Evolutionary conservation across 2,888 invertebrate genomes (phyloP).

Genomic region (Hydrotaea diabolus): DNA sequence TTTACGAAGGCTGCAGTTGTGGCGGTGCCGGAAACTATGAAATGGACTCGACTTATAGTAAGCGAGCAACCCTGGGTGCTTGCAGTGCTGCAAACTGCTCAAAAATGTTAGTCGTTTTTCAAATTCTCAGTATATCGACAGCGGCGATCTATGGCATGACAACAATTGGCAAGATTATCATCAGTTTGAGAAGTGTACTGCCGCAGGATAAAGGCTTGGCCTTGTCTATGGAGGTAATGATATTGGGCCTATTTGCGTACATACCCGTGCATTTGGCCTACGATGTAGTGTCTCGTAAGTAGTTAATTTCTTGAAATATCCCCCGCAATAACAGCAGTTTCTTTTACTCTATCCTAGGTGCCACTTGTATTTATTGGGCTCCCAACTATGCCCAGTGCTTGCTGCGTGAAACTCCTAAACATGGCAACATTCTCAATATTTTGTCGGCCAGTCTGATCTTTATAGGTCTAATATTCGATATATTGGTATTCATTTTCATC

Average conservation of each 20-base stretch:
- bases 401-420: conserved; percentile 81
- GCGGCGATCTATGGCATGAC: conserved; percentile 79
- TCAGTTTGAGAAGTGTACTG: conserved; percentile 83
- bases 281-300: conserved; percentile 83
- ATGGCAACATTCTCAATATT: conserved; percentile 82
- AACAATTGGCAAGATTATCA: conserved; percentile 81
- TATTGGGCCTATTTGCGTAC: conserved; percentile 83
- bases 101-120: conserved; percentile 81
- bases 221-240: conserved; percentile 83
- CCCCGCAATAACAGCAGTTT: no score
- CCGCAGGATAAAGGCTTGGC: conserved; percentile 84
- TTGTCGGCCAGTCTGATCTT: conserved; percentile 80
- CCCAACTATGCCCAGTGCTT: conserved; percentile 79
- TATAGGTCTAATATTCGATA: conserved; percentile 80
- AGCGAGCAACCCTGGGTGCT: conserved; percentile 82
- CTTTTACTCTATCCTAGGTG: conserved; percentile 75
- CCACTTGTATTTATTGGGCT: conserved; percentile 82
- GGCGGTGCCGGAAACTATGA: conserved; percentile 74
- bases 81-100: conserved; percentile 82
- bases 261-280: conserved; percentile 85
- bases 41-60: conserved; percentile 61
- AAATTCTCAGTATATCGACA: conserved; percentile 80
- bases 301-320: not conserved
- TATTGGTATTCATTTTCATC: conserved; percentile 81
- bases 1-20: conserved; percentile 83